Percentiles rank a stretch among this genome's conserved stretches.
phyloP scores from a whole-genome alignment of 1,140 invertebrate species.

The Lordiphosa stackelbergi region DNA sequence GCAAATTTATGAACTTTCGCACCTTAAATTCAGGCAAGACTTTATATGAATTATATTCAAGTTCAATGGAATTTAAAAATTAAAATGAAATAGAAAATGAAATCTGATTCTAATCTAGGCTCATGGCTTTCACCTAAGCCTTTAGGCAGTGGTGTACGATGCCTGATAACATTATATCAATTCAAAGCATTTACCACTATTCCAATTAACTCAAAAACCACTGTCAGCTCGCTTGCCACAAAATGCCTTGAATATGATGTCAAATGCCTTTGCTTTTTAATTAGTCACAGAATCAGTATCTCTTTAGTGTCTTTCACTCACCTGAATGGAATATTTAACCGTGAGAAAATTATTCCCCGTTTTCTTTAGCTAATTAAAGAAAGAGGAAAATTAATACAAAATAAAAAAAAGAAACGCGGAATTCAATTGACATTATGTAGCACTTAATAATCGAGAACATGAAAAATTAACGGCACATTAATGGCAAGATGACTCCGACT shows the following conservation, averaged over 20 bases:
- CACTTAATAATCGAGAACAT: slow-evolving; percentile 58
- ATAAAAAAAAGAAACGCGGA: slow-evolving; percentile 3
- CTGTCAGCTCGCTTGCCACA: no score
- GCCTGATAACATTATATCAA: no score
- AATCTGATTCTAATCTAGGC: no score
- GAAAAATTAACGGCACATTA: slow-evolving; percentile 60
- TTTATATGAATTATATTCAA: no score
- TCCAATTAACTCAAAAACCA: not conserved
- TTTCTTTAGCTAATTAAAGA: not conserved
- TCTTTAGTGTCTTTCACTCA: slow-evolving; percentile 14
- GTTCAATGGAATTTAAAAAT: no score
- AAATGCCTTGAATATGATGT: not conserved
- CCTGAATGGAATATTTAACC: slow-evolving; percentile 12
- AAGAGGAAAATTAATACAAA: not conserved
- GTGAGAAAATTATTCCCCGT: no score
- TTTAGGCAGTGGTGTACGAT: no score
- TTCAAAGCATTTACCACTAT: not conserved
- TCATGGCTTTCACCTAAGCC: no score
- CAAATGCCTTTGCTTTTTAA: slow-evolving; percentile 29
- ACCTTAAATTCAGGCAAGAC: no score
- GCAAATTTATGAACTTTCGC: no score
- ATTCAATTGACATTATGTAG: slow-evolving; percentile 49
- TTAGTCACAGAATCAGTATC: slow-evolving; percentile 25
- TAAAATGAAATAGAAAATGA: no score
- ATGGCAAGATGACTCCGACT: slow-evolving; percentile 20